A percentile compares a stretch with the other conserved stretches of the same genome.
Conservation (phyloP, 2,113 vertebrate species). For the Tupaia tana region DNA sequence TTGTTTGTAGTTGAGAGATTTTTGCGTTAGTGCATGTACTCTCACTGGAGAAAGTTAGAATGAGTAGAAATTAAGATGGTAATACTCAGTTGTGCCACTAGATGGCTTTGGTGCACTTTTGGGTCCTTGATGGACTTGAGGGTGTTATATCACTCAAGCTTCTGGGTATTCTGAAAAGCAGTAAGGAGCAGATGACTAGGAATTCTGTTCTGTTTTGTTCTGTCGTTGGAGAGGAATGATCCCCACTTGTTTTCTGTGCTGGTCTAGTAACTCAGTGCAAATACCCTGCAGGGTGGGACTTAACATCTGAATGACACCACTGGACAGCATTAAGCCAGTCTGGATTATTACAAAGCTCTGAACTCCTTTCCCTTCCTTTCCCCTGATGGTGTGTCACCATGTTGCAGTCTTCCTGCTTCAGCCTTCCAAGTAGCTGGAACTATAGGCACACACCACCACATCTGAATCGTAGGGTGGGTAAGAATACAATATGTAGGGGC, state of each 20-base stretch:
- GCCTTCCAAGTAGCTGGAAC: no score
- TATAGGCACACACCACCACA: no score
- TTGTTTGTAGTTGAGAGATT: neutral
- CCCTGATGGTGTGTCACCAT: no score
- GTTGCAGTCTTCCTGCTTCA: no score
- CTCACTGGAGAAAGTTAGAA: neutral
- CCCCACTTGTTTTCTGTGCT: neutral
- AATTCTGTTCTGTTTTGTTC: neutral
- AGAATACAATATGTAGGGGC: no score
- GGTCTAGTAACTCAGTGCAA: neutral
- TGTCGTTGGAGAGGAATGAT: neutral
- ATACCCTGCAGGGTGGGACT: neutral
- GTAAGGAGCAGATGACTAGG: neutral
- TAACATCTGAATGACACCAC: neutral
- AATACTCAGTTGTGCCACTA: constrained; percentile 62
- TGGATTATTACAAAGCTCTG: neutral
- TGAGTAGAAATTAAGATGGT: neutral
- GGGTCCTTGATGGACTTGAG: neutral
- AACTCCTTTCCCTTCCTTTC: neutral
- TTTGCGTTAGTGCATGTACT: no score
- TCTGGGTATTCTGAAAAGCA: neutral
- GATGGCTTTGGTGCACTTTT: constrained; percentile 50
- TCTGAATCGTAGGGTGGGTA: no score
- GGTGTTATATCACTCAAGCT: rapidly evolving
- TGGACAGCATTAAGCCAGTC: neutral